These are phyloP conservation scores for Cryptophagus acutangulus DNA, from an alignment of 2,888 invertebrate genomes.

Conservation along the genomic window DNA sequence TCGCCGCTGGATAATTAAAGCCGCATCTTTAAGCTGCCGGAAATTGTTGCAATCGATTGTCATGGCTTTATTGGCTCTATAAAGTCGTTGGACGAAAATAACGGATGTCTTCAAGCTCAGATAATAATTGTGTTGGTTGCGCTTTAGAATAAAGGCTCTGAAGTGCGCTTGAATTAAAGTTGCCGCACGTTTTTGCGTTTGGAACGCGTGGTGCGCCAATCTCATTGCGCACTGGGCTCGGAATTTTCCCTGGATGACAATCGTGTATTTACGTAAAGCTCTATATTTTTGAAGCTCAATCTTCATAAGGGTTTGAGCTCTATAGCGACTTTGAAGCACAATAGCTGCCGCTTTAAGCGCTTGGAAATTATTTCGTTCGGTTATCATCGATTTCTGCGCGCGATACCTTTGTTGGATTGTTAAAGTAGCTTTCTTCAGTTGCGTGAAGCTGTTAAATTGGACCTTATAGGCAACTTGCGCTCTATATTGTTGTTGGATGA, in stretches of 20 bases:
- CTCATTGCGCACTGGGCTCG: slow-evolving; percentile 48
- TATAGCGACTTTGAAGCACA: slow-evolving; percentile 39
- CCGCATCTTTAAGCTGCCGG: slow-evolving; percentile 1
- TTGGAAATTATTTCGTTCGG: slow-evolving; percentile 35
- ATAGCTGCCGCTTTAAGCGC: slow-evolving; percentile 42
- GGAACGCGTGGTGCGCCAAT: slow-evolving; percentile 14
- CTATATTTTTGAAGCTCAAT: background rate
- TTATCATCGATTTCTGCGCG: slow-evolving; percentile 12
- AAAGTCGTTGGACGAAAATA: background rate
- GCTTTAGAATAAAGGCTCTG: background rate
- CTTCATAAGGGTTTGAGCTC: slow-evolving; percentile 11
- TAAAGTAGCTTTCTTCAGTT: slow-evolving; percentile 16
- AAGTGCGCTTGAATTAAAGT: slow-evolving; percentile 1
- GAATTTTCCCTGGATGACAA: slow-evolving; percentile 49
- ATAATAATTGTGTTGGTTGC: background rate
- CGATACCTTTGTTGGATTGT: slow-evolving; percentile 20
- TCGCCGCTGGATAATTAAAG: slow-evolving; percentile 1
- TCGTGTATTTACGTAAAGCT: background rate
- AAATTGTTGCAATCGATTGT: background rate
- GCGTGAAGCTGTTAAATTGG: background rate
- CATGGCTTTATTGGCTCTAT: background rate
- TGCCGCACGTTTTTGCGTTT: slow-evolving; percentile 9
- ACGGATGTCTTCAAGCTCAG: background rate
- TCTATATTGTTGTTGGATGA: slow-evolving; percentile 50
- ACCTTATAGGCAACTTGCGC: slow-evolving; percentile 40